Conservation (phyloP, 2,888 invertebrate species). For the Epinotia demarniana region DNA sequence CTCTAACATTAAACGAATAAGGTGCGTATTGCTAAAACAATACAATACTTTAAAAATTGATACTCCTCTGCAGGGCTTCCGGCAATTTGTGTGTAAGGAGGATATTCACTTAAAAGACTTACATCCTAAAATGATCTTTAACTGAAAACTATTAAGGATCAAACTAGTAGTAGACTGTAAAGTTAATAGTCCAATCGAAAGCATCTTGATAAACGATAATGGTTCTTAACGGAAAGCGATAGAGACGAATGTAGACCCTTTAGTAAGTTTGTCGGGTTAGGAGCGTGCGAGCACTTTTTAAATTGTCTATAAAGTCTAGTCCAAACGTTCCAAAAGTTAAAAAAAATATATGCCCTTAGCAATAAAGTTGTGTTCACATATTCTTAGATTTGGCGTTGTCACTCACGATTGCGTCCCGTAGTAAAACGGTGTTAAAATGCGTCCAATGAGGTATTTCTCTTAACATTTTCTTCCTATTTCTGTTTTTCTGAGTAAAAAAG, state of each 20-base stretch:
- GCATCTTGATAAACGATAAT: not conserved
- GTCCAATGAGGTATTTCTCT: too few relatives aligned
- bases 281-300: conserved; percentile 14
- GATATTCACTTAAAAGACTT: conserved; percentile 41
- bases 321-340: too few relatives aligned
- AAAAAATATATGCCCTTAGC: too few relatives aligned
- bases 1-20: not conserved
- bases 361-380: too few relatives aligned
- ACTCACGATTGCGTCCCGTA: too few relatives aligned
- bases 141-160: not conserved
- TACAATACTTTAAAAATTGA: conserved; percentile 11
- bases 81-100: conserved; percentile 48
- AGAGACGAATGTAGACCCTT: not conserved
- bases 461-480: too few relatives aligned
- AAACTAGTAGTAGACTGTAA: not conserved
- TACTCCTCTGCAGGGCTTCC: conserved; percentile 38
- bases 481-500: too few relatives aligned
- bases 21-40: not conserved
- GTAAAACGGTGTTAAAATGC: too few relatives aligned
- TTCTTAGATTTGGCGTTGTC: too few relatives aligned
- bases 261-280: not conserved
- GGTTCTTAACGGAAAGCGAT: not conserved
- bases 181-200: not conserved
- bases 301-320: not conserved
- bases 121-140: conserved; percentile 11